phyloP scores from a whole-genome alignment of 2,888 invertebrate genomes.

The Argyra leucocephala region DNA sequence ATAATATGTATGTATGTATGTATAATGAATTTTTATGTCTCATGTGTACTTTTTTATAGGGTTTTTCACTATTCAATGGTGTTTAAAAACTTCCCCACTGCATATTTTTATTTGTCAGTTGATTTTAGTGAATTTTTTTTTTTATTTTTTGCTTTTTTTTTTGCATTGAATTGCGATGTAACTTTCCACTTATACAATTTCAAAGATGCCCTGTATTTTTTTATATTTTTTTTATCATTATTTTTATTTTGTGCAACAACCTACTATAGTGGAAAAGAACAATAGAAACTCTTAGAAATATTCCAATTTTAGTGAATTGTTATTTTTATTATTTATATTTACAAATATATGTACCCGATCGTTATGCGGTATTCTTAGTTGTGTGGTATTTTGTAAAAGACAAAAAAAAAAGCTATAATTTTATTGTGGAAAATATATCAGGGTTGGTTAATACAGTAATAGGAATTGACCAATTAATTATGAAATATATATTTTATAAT shows the following conservation, averaged over 20 bases:
- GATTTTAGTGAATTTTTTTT: not conserved
- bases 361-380: no score
- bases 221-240: no score
- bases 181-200: not conserved
- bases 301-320: no score
- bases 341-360: no score
- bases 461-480: no score
- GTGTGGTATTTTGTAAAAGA: no score
- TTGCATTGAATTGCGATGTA: not conserved
- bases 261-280: not conserved
- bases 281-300: not conserved
- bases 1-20: not conserved
- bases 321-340: no score
- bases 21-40: not conserved
- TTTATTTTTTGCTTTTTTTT: not conserved
- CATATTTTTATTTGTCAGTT: slow-evolving; percentile 1
- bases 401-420: no score
- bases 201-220: not conserved
- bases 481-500: no score
- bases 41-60: not conserved
- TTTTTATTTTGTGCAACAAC: not conserved
- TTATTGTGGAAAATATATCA: no score
- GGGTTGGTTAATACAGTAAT: no score
- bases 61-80: not conserved
- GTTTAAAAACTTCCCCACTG: slow-evolving; percentile 1